Evolutionary conservation across 2,888 invertebrate genomes (phyloP).

Genomic region (Drosophila emarginata): DNA sequence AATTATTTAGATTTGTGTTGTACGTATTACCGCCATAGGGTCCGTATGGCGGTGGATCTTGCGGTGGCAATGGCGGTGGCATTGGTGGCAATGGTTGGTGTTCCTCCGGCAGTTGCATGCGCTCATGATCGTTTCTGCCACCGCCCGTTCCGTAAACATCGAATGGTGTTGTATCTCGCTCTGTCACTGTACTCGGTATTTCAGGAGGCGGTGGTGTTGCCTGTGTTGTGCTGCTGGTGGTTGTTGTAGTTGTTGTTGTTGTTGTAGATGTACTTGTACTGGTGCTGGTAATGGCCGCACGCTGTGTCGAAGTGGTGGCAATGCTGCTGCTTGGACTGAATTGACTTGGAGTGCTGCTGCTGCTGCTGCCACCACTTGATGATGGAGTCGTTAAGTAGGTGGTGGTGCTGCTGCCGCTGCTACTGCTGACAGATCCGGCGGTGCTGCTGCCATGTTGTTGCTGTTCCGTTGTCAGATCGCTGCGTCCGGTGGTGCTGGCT

Average conservation of each 20-base stretch:
- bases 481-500: conserved; percentile 73
- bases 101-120: conserved; percentile 74
- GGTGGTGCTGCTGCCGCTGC: conserved; percentile 52
- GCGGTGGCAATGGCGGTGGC: conserved; percentile 77
- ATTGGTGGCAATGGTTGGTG: conserved; percentile 69
- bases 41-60: conserved; percentile 69
- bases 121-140: conserved; percentile 60
- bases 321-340: conserved; percentile 46
- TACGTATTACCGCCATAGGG: conserved; percentile 73
- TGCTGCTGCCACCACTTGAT: conserved; percentile 41
- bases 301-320: conserved; percentile 56
- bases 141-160: conserved; percentile 68
- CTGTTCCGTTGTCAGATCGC: conserved; percentile 83
- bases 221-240: conserved; percentile 74
- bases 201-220: conserved; percentile 76
- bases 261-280: conserved; percentile 64
- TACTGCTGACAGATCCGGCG: conserved; percentile 55
- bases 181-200: conserved; percentile 78
- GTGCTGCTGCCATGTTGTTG: conserved; percentile 82
- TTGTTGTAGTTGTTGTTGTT: conserved; percentile 57
- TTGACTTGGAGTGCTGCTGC: conserved; percentile 39
- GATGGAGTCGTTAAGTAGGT: conserved; percentile 62
- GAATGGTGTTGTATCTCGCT: conserved; percentile 79
- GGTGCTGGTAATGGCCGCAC: conserved; percentile 52
- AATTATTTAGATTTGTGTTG: conserved; percentile 78